phyloP scores from a whole-genome alignment of 2,113 vertebrate genomes.

The Sinocyclocheilus anophthalmus region DNA sequence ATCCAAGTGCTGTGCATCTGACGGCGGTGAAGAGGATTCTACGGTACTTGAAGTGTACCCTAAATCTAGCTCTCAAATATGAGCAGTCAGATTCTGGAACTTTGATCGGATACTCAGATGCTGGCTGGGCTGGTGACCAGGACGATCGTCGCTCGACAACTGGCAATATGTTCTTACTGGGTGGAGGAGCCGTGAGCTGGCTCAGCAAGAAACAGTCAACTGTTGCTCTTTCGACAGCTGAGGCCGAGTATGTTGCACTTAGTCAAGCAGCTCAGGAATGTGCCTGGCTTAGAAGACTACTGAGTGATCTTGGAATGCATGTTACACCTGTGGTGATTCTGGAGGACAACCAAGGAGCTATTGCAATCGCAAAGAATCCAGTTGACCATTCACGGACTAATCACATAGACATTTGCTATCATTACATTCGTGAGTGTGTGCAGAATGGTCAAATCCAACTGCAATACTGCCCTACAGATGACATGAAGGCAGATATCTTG shows the following conservation, averaged over 20 bases:
- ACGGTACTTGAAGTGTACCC: conserved; percentile 2
- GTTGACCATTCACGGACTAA: conserved; percentile 26
- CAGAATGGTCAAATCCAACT: conserved; percentile 31
- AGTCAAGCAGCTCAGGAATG: conserved; percentile 1
- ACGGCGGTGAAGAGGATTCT: conserved; percentile 16
- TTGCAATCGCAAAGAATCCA: conserved; percentile 35
- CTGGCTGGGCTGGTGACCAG: conserved; percentile 6
- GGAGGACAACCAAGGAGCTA: conserved; percentile 35
- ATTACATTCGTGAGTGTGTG: conserved; percentile 34
- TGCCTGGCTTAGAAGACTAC: background rate
- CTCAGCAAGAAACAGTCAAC: conserved; percentile 26
- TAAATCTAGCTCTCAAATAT: background rate
- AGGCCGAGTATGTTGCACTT: conserved; percentile 8
- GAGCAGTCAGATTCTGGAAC: background rate
- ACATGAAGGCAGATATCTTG: conserved; percentile 37
- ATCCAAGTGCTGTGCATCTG: conserved; percentile 27
- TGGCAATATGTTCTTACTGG: background rate
- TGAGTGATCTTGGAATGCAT: conserved; percentile 16
- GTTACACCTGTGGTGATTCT: background rate
- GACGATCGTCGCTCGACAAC: background rate
- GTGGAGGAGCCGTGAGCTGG: conserved; percentile 7
- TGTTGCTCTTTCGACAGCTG: conserved; percentile 11
- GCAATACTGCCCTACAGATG: conserved; percentile 28
- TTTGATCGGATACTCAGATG: conserved; percentile 13
- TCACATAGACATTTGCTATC: conserved; percentile 30